These are phyloP conservation scores for Spondyliosoma cantharus DNA, from an alignment of 2,797 vertebrate species.

Conservation along the genomic window DNA sequence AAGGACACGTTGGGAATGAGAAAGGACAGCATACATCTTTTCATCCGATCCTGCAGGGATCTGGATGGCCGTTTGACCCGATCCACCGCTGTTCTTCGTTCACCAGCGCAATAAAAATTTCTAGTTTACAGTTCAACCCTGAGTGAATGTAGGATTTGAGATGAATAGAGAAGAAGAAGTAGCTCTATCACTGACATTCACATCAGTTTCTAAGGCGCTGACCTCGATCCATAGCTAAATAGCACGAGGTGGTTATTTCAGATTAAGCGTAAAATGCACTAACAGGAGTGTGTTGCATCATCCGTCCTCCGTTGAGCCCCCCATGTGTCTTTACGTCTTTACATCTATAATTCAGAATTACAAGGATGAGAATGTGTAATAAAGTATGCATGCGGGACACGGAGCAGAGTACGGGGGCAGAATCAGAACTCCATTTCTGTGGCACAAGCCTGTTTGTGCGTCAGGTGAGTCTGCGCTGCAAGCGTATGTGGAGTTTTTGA, in stretches of 20 bases:
- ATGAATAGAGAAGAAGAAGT: constrained; percentile 14
- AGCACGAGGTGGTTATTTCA: background rate
- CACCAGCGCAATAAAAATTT: background rate
- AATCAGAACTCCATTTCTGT: background rate
- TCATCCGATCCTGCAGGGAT: background rate
- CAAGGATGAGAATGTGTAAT: constrained; percentile 5
- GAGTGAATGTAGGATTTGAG: constrained; percentile 6
- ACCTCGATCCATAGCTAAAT: background rate
- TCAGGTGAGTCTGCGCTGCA: constrained; percentile 9
- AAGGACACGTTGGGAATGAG: too few species aligned
- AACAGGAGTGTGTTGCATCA: background rate
- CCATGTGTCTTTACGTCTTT: constrained; percentile 3
- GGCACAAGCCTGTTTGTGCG: background rate
- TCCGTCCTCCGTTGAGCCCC: background rate
- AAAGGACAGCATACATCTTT: too few species aligned
- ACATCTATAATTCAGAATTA: constrained; percentile 26
- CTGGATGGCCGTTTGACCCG: background rate
- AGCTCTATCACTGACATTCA: constrained; percentile 14
- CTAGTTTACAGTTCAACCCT: background rate
- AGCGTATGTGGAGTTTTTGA: background rate
- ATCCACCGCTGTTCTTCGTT: constrained; percentile 1
- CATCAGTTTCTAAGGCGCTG: background rate
- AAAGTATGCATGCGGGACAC: background rate
- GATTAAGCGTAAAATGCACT: constrained; percentile 9
- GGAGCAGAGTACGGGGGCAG: background rate